These are phyloP conservation scores for Litoditis marina DNA, from an alignment of 2,888 invertebrate genomes.

Conservation along the genomic window DNA sequence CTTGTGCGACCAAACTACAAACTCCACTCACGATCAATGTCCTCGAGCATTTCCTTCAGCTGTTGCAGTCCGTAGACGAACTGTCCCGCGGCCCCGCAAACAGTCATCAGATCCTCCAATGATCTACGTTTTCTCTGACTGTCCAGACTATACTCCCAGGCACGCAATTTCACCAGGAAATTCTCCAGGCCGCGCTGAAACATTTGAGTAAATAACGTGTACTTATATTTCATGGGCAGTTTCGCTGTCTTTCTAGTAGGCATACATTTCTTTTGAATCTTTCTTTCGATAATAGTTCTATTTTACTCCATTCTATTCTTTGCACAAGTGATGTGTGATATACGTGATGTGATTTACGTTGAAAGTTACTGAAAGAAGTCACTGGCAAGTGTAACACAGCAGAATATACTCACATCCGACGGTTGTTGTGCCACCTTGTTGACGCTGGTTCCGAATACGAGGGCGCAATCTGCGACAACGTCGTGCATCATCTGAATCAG, in stretches of 20 bases:
- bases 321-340: too few relatives aligned
- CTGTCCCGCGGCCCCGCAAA: constrained; percentile 23
- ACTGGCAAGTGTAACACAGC: too few relatives aligned
- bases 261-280: too few relatives aligned
- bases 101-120: constrained; percentile 20
- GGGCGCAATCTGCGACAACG: constrained; percentile 1
- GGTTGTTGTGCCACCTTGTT: constrained; percentile 10
- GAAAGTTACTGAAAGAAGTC: neutral
- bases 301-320: too few relatives aligned
- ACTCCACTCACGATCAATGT: constrained; percentile 4
- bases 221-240: neutral
- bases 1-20: too few relatives aligned
- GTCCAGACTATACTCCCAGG: constrained; percentile 17
- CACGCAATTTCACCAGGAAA: constrained; percentile 18
- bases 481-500: constrained; percentile 10
- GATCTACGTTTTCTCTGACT: neutral
- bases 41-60: constrained; percentile 11
- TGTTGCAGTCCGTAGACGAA: constrained; percentile 17
- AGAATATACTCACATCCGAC: constrained; percentile 4
- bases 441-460: constrained; percentile 3
- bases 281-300: too few relatives aligned
- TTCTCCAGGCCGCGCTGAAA: constrained; percentile 22
- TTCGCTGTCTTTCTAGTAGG: too few relatives aligned
- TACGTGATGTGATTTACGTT: too few relatives aligned
- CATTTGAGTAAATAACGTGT: neutral